Percentiles rank a stretch among this genome's conserved stretches.
Conservation (phyloP, 1,140 invertebrate genomes). For the Brachionus rubens region DNA sequence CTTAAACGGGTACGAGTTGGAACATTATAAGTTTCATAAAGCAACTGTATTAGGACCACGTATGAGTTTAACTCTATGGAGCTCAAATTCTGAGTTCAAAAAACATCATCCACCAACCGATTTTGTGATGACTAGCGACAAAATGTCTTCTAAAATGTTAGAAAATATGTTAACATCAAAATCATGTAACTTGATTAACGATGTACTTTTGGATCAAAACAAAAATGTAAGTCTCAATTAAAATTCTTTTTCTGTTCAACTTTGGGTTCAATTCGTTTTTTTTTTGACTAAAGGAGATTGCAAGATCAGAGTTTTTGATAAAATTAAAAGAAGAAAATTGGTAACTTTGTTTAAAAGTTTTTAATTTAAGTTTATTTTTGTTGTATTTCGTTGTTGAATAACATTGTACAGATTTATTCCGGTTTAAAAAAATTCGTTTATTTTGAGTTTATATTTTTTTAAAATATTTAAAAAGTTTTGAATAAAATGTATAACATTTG, state of each 20-base stretch:
- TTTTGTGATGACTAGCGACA: not conserved
- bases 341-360: not conserved
- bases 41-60: not conserved
- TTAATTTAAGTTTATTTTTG: not conserved
- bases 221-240: not conserved
- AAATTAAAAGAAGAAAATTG: not conserved
- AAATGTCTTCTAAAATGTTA: not conserved
- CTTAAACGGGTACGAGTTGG: slow-evolving; percentile 11
- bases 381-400: not conserved
- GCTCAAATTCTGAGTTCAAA: slow-evolving; percentile 4
- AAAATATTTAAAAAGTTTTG: too few species aligned
- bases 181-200: not conserved
- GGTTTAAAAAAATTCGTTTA: too few species aligned
- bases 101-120: slow-evolving; percentile 21
- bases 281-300: not conserved
- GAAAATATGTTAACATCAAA: not conserved
- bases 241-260: not conserved
- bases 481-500: too few species aligned
- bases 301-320: slow-evolving; percentile 1
- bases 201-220: slow-evolving; percentile 14
- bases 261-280: too few species aligned
- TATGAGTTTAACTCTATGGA: slow-evolving; percentile 1
- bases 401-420: too few species aligned
- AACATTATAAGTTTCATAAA: slow-evolving; percentile 3
- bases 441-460: too few species aligned